Evolutionary conservation across 2,113 vertebrate genomes (phyloP).

Genomic region (Bubo bubo): DNA sequence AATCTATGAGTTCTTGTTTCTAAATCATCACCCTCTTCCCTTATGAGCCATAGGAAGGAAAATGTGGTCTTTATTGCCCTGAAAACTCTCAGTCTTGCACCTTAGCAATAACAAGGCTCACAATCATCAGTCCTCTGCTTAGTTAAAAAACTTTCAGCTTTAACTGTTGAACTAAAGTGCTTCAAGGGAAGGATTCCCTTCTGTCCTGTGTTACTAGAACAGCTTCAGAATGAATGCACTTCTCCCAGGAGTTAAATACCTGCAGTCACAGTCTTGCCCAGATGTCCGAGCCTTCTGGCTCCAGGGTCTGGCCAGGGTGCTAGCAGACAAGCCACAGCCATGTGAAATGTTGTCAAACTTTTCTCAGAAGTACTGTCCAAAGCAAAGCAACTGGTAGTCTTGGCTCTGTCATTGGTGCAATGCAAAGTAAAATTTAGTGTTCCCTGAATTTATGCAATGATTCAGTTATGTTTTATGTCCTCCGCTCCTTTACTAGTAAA

Average conservation of each 20-base stretch:
- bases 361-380: background rate
- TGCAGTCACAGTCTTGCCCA: background rate
- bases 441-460: background rate
- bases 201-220: background rate
- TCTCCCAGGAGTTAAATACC: background rate
- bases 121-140: background rate
- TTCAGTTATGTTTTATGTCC: background rate
- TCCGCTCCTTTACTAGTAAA: background rate
- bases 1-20: background rate
- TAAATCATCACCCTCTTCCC: background rate
- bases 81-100: background rate
- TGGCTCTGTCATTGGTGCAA: background rate
- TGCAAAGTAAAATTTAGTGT: background rate
- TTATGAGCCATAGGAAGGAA: background rate
- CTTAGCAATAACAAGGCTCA: background rate
- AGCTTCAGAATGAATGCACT: background rate
- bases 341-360: background rate
- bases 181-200: background rate
- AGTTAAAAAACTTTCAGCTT: background rate
- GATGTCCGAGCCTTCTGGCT: background rate
- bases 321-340: background rate
- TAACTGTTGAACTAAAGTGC: background rate
- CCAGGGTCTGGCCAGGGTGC: background rate
- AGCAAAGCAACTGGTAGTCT: background rate
- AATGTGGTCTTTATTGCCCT: background rate